Percentiles rank a stretch among this genome's conserved stretches.
phyloP scores from a whole-genome alignment of 2,113 vertebrate genomes.

The Pygoscelis antarcticus region DNA sequence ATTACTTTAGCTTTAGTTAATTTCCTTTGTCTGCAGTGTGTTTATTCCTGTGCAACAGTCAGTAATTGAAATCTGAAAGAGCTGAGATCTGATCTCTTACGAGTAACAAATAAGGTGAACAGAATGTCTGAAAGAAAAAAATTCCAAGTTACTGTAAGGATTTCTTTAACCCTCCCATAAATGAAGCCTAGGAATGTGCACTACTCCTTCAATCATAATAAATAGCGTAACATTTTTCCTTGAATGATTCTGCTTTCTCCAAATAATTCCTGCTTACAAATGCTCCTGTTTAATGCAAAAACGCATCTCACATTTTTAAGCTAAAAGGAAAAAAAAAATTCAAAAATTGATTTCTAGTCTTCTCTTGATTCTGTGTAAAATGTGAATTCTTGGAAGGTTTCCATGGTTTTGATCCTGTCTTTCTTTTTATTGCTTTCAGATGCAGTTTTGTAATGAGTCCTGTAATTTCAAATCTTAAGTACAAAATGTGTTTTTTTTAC shows the following conservation, averaged over 20 bases:
- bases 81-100: not conserved
- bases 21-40: conserved; percentile 27
- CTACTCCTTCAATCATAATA: not conserved
- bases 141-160: not conserved
- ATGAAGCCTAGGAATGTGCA: not conserved
- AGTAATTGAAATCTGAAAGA: conserved; percentile 14
- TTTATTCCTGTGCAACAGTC: conserved; percentile 16
- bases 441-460: not conserved
- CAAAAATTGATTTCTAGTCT: not conserved
- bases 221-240: not conserved
- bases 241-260: not conserved
- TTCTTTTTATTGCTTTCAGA: not conserved
- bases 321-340: not conserved
- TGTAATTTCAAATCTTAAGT: not conserved
- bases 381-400: not conserved
- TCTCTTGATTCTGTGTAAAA: not conserved
- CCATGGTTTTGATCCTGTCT: not conserved
- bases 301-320: not conserved
- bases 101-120: not conserved
- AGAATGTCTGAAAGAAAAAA: not conserved
- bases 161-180: not conserved
- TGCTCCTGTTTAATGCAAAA: not conserved
- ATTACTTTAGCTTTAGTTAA: not conserved
- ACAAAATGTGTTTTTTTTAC: not conserved
- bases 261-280: not conserved